Evolutionary conservation across 2,797 vertebrate genomes (phyloP).

Genomic region (Poliocrania exsul): DNA sequence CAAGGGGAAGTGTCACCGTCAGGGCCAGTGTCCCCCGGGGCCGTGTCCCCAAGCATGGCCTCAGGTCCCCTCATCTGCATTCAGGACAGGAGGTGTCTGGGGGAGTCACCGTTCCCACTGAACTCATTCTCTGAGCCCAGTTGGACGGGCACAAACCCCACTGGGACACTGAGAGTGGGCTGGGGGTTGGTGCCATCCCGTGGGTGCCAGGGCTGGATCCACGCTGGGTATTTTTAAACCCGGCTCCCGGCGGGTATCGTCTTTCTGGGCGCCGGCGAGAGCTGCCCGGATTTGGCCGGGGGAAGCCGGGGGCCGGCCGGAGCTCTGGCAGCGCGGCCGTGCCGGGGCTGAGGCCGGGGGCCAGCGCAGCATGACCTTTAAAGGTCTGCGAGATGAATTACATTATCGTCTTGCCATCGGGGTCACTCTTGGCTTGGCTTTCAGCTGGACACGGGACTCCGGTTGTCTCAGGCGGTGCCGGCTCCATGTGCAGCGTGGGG

Average conservation of each 20-base stretch:
- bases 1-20: background rate
- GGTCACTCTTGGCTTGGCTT: slow-evolving; percentile 38
- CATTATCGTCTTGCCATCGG: slow-evolving; percentile 20
- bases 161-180: background rate
- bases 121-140: background rate
- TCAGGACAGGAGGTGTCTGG: background rate
- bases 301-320: background rate
- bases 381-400: slow-evolving; percentile 58
- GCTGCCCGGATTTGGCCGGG: slow-evolving; percentile 20
- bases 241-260: background rate
- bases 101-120: background rate
- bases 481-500: fast-evolving
- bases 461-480: background rate
- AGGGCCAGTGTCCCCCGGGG: fast-evolving
- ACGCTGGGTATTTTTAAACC: slow-evolving; percentile 37
- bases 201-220: background rate
- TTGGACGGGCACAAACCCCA: background rate
- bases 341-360: background rate
- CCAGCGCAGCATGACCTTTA: slow-evolving; percentile 55
- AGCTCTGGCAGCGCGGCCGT: background rate
- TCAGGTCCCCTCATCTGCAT: fast-evolving
- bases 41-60: background rate
- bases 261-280: background rate
- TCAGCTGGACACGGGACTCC: background rate
- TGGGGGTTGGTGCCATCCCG: background rate